These are phyloP conservation scores for Danaus plexippus DNA, from an alignment of 1,140 invertebrate genomes.

Conservation along the genomic window DNA sequence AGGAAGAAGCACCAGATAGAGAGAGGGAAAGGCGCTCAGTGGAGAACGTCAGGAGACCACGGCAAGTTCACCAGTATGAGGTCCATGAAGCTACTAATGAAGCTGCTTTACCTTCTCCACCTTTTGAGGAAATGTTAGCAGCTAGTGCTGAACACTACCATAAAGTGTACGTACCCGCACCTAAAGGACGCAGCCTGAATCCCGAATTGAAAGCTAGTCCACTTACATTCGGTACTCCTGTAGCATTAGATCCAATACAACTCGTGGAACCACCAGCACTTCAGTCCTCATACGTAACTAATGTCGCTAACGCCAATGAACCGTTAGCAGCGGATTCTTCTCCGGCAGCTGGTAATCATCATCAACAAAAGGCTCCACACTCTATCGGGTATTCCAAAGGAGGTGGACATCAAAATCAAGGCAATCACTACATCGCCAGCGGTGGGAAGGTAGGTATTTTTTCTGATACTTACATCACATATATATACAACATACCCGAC, in stretches of 20 bases:
- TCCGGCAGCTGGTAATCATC: constrained; percentile 35
- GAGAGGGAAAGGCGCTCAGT: constrained; percentile 34
- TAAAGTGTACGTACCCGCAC: constrained; percentile 26
- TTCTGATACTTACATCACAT: neutral
- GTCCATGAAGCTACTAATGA: constrained; percentile 70
- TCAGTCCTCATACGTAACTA: neutral
- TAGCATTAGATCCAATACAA: constrained; percentile 8
- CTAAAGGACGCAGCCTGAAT: constrained; percentile 17
- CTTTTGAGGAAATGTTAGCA: constrained; percentile 57
- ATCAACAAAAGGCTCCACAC: constrained; percentile 29
- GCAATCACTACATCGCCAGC: constrained; percentile 28
- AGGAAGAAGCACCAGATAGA: constrained; percentile 25
- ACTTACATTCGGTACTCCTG: constrained; percentile 27
- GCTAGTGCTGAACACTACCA: constrained; percentile 63
- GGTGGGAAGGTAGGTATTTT: constrained; percentile 43
- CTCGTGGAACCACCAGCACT: constrained; percentile 11
- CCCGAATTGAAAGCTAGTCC: constrained; percentile 23
- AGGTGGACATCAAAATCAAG: constrained; percentile 39
- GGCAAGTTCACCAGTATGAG: constrained; percentile 68
- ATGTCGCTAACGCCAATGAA: constrained; percentile 3
- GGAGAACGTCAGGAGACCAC: constrained; percentile 34
- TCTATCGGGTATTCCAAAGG: constrained; percentile 28
- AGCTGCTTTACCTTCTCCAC: constrained; percentile 41
- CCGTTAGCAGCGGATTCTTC: constrained; percentile 15
- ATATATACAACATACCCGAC: too few relatives aligned